Percentiles rank a stretch among this genome's conserved stretches.
phyloP scores from a whole-genome alignment of 2,888 invertebrate genomes.

The Panorpa germanica region DNA sequence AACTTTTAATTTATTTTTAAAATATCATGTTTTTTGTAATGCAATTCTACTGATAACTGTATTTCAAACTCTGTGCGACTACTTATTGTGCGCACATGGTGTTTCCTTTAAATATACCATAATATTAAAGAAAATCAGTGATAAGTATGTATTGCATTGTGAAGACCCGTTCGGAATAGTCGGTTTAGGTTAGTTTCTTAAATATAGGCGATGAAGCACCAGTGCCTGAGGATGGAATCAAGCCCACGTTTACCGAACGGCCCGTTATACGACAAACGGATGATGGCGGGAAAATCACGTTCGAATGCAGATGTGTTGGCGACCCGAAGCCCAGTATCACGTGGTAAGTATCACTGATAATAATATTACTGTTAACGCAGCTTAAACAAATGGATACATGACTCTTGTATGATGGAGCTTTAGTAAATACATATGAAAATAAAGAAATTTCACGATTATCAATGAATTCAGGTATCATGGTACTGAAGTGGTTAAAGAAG shows the following conservation, averaged over 20 bases:
- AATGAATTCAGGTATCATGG: constrained; percentile 53
- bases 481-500: constrained; percentile 58
- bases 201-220: constrained; percentile 80
- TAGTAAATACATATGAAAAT: constrained; percentile 1
- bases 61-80: no score
- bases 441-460: neutral
- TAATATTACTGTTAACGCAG: constrained; percentile 2
- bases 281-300: constrained; percentile 86
- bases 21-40: no score
- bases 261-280: constrained; percentile 94
- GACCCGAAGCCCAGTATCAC: constrained; percentile 85
- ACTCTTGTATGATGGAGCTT: neutral
- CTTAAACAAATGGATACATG: neutral
- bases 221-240: constrained; percentile 82
- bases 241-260: constrained; percentile 95
- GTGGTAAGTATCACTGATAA: constrained; percentile 50
- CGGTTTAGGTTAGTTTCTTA: neutral
- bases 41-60: no score
- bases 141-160: neutral
- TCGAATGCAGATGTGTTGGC: constrained; percentile 94
- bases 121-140: neutral
- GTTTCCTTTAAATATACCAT: constrained; percentile 2
- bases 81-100: no score
- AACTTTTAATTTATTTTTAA: no score
- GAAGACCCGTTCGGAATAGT: neutral